Evolutionary conservation across 2,888 invertebrate species (phyloP).

Genomic region (Campoletis raptor): DNA sequence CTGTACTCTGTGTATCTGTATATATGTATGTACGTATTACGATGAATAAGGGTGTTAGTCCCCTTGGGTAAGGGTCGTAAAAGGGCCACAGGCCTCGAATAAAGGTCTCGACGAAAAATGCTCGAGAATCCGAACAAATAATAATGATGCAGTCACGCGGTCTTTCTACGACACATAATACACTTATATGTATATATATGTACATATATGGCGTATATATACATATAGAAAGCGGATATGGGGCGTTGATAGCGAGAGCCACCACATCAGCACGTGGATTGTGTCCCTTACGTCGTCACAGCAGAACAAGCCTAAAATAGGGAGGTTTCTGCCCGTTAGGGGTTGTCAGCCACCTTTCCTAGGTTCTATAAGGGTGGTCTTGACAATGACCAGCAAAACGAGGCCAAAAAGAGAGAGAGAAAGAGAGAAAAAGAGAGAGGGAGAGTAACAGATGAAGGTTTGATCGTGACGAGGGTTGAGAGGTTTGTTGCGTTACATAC

Average conservation of each 20-base stretch:
- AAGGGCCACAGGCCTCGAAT: constrained; percentile 48
- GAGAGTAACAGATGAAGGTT: constrained; percentile 35
- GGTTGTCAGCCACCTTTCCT: constrained; percentile 62
- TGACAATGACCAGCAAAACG: constrained; percentile 68
- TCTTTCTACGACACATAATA: constrained; percentile 36
- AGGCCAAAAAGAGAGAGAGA: constrained; percentile 49
- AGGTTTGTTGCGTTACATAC: constrained; percentile 55
- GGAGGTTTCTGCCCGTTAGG: constrained; percentile 59
- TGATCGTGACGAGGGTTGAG: constrained; percentile 63
- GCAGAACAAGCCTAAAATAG: constrained; percentile 57
- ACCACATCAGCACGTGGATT: constrained; percentile 63
- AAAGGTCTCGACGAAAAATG: constrained; percentile 57
- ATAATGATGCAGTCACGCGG: constrained; percentile 64
- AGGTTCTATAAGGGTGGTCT: constrained; percentile 57
- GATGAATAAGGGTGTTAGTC: background rate
- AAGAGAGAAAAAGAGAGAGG: constrained; percentile 44
- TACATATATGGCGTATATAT: background rate
- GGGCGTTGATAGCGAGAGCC: constrained; percentile 66
- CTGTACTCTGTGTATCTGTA: too few relatives aligned
- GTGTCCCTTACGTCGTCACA: constrained; percentile 33
- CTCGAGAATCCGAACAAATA: constrained; percentile 61
- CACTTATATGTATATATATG: background rate
- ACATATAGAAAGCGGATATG: constrained; percentile 64
- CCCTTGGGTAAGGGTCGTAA: constrained; percentile 15
- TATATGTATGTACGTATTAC: background rate